Evolutionary conservation across 1,140 invertebrate species (phyloP), one percentile per base, ranked within the genome.

Genomic region (Pogonomyrmex barbatus): DNA sequence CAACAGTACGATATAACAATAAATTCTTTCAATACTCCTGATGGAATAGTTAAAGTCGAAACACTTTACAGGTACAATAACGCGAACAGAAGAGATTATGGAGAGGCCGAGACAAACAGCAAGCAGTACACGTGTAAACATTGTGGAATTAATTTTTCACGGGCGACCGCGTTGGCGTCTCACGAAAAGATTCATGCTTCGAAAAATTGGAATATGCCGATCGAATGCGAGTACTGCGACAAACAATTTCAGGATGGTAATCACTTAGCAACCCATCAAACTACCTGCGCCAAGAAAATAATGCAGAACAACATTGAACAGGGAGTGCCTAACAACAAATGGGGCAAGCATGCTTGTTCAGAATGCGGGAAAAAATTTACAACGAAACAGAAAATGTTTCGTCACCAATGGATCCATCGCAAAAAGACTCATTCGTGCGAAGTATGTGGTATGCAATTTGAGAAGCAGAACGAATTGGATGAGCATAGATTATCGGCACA

Each of bases 381-480:
- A 0, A 95, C 95, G 0, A 95, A 95, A 79, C 95, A 95, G 77
- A 95, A 95, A 81, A 95, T 96, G 94, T 95, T 94, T 54, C 91
- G 95, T 2, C 95, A 96, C 58, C 94, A 95, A 63, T 95, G 95
- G 95, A 95, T 95, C n/a, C 95, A 96, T 50, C 91, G 95, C 0
- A 95, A 95, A 42, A 95, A 95, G 70, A 95, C 93, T 0, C 93
- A 94, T 62, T 94, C 92, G 0, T 96, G 95, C 42, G 95, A 96
- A 78, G 91, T 95, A 0, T 96, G 95, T 75, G 94, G 94, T 36
- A 73, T 87, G 0, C 94, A 95, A 70, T 95, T 95, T 82, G 94
- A 95, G 47, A 93, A 94, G 9, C 94, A 95, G 76, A 92, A 88
- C 79, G 86, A 95, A 68, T 77, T 95, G 8, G 95, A 95, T 78